A percentile compares a stretch with the other conserved stretches of the same genome.
Evolutionary conservation across 1,140 invertebrate genomes (phyloP).

Genomic region (Lysiphlebus fabarum): DNA sequence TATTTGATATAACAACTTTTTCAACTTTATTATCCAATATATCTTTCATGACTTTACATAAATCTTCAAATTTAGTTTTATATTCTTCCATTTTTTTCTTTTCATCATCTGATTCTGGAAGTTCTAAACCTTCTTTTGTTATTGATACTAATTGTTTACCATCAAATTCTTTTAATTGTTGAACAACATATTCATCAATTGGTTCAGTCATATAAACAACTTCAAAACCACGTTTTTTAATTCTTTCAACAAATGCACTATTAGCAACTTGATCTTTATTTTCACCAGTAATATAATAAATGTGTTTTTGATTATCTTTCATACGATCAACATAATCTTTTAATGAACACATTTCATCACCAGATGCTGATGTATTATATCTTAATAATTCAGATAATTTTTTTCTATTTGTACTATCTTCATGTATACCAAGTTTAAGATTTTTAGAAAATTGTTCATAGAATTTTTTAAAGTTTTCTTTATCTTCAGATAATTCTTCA

Average conservation of each 20-base stretch:
- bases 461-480: constrained; percentile 97
- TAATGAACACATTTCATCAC: constrained; percentile 88
- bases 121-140: constrained; percentile 94
- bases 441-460: constrained; percentile 99
- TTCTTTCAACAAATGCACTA: constrained; percentile 95
- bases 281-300: constrained; percentile 98
- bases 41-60: constrained; percentile 98
- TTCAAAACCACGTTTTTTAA: constrained; percentile 96
- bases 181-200: constrained; percentile 98
- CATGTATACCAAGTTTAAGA: constrained; percentile 95
- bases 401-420: constrained; percentile 91
- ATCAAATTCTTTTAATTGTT: constrained; percentile 97
- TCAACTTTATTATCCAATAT: constrained; percentile 98
- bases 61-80: constrained; percentile 87
- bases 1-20: constrained; percentile 92
- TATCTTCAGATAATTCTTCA: constrained; percentile 92
- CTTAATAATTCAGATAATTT: constrained; percentile 90
- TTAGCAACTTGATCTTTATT: constrained; percentile 90
- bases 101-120: constrained; percentile 92
- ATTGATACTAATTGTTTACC: constrained; percentile 94
- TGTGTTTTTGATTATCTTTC: constrained; percentile 97
- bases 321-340: constrained; percentile 96
- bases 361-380: constrained; percentile 90
- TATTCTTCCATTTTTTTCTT: constrained; percentile 97
- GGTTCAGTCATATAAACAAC: constrained; percentile 99